Conservation (phyloP, 2,888 invertebrate genomes). For the Lutraria lutraria region DNA sequence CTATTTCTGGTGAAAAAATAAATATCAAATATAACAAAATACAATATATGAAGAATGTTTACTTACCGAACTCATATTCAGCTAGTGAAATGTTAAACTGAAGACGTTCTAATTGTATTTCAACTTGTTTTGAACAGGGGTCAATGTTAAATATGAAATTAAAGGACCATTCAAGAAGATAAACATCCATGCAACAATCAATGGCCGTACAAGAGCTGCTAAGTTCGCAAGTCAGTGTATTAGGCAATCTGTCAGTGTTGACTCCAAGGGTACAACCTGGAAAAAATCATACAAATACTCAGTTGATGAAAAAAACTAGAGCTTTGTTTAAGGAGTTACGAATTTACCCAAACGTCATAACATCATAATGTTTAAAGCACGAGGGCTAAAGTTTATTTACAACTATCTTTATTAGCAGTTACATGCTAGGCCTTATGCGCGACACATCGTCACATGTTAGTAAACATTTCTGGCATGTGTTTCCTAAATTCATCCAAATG, state of each 20-base stretch:
- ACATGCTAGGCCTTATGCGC: too few relatives aligned
- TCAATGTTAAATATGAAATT: slow-evolving; percentile 68
- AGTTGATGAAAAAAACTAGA: too few relatives aligned
- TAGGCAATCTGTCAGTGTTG: slow-evolving; percentile 22
- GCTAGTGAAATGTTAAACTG: slow-evolving; percentile 49
- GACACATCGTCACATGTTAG: too few relatives aligned
- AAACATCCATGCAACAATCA: slow-evolving; percentile 72
- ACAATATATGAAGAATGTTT: not conserved
- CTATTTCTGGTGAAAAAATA: too few relatives aligned
- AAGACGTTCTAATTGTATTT: slow-evolving; percentile 69
- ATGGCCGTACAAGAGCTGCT: slow-evolving; percentile 69
- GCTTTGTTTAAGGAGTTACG: too few relatives aligned
- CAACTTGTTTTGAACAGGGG: slow-evolving; percentile 68
- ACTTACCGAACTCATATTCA: slow-evolving; percentile 47
- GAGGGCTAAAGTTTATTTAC: too few relatives aligned
- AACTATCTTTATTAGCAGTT: too few relatives aligned
- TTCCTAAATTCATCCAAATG: too few relatives aligned
- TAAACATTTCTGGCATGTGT: too few relatives aligned
- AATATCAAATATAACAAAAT: not conserved
- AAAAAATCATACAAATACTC: not conserved
- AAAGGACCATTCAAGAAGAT: slow-evolving; percentile 67
- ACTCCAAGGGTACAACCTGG: slow-evolving; percentile 57
- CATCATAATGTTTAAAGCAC: too few relatives aligned
- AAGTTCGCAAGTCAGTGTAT: slow-evolving; percentile 56
- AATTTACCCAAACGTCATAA: too few relatives aligned